phyloP scores from a whole-genome alignment of 2,888 invertebrate species.

The Phania funesta region DNA sequence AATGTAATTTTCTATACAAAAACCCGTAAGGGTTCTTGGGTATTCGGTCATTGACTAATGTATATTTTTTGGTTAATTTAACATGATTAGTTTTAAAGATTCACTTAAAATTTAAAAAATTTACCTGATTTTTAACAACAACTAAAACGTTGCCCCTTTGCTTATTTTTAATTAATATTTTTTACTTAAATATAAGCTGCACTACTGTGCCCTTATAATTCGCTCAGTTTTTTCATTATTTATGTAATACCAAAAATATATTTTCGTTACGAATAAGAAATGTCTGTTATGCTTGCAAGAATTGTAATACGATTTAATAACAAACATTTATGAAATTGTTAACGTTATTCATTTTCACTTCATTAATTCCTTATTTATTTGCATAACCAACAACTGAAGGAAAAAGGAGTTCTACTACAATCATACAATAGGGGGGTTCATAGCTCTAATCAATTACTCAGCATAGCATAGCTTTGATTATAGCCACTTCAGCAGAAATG shows the following conservation, averaged over 20 bases:
- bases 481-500: background rate
- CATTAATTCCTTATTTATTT: conserved; percentile 51
- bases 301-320: conserved; percentile 32
- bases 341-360: conserved; percentile 51
- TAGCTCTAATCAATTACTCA: no score
- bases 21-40: no score
- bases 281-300: background rate
- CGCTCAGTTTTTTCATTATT: background rate
- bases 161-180: no score
- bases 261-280: conserved; percentile 17
- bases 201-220: no score
- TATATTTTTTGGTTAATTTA: no score
- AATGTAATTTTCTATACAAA: no score
- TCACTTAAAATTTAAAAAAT: no score
- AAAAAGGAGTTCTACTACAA: background rate
- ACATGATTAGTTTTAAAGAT: no score
- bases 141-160: no score
- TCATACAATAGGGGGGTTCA: background rate
- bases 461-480: background rate
- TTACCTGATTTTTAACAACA: no score
- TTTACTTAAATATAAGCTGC: no score
- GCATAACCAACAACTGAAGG: conserved; percentile 5
- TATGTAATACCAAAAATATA: background rate
- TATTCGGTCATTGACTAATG: no score
- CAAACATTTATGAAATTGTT: conserved; percentile 54